Percentiles rank a stretch among this genome's conserved stretches.
Conservation (phyloP, 2,797 vertebrate species). For the Arrhamphus sclerolepis region DNA sequence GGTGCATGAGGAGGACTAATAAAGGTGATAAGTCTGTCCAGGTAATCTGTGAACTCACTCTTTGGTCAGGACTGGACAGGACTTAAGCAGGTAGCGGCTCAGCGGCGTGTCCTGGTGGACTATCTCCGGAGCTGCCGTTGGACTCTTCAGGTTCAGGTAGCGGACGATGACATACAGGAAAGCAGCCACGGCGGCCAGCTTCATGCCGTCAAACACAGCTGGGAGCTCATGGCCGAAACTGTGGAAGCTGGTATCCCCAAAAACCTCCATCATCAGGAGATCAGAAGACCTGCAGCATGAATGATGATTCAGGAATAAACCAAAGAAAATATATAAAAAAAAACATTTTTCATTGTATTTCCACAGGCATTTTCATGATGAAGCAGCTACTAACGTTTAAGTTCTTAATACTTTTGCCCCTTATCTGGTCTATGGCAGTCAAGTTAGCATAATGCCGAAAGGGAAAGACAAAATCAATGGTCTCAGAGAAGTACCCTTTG, state of each 20-base stretch:
- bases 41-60: conserved; percentile 82
- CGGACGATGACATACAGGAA: conserved; percentile 92
- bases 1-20: too few species aligned
- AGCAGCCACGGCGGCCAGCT: conserved; percentile 90
- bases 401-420: too few species aligned
- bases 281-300: conserved; percentile 10
- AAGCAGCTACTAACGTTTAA: too few species aligned
- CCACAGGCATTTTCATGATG: too few species aligned
- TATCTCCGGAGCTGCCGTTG: conserved; percentile 87
- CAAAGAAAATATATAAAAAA: too few species aligned
- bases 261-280: conserved; percentile 52
- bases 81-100: conserved; percentile 88
- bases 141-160: conserved; percentile 92
- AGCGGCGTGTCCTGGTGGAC: conserved; percentile 88
- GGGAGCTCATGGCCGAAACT: conserved; percentile 83
- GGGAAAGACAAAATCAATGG: too few species aligned
- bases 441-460: too few species aligned
- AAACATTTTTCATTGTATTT: neutral
- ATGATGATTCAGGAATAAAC: neutral
- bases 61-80: conserved; percentile 91
- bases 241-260: conserved; percentile 45
- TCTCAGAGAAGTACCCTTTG: too few species aligned
- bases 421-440: too few species aligned
- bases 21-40: too few species aligned
- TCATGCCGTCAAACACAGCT: conserved; percentile 92